Evolutionary conservation across 2,797 vertebrate genomes (phyloP), one percentile per base, ranked within the genome.

Genomic region (Mormyrops boulengeri): DNA sequence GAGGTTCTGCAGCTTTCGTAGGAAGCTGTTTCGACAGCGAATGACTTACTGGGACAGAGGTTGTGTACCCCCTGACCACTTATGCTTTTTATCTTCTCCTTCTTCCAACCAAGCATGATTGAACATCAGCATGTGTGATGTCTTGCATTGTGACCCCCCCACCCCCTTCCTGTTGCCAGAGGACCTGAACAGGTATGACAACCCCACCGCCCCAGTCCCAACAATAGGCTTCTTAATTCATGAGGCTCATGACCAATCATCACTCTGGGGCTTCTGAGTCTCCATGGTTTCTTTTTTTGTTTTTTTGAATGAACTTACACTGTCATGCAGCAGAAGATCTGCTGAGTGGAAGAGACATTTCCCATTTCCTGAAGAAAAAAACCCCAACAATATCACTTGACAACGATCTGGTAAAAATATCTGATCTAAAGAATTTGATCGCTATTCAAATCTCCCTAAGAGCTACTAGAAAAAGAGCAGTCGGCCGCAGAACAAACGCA

Each of bases 401-500:
- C 30, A 62, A 22, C 2, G 19, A 26, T 88, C 55, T 47, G 41
- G 41, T 30, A 62, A 88, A 66, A 41, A 38, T 57, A 87, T 87
- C 34, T 34, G 53, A 41, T 87, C 34, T 34, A 17, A 41, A 19
- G 50, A 55, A 38, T 57, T 60, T 87, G 53, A 57, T 57, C 7
- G 14, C 12, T 57, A 34, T 87, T 55, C 53, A 49, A 30, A 85
- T 57, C 3, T 19, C 9, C 14, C n/a, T 34, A 3, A 90, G 12
- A 57, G 91, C 80, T 87, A 41, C 66, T 88, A 88, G 88, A 90
- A 44, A 60, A 11, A 34, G 19, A 92, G 66, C 77, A 82, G 85
- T 91, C 91, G 69, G 91, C 66, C 85, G 55, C 30, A 57, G 91
- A 91, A 66, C 11, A 38, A 91, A 91, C 89, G 55, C 0, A 73